A percentile compares a stretch with the other conserved stretches of the same genome.
These are phyloP conservation scores for Pongo pygmaeus DNA, from an alignment of 2,113 vertebrate genomes.

Conservation along the genomic window DNA sequence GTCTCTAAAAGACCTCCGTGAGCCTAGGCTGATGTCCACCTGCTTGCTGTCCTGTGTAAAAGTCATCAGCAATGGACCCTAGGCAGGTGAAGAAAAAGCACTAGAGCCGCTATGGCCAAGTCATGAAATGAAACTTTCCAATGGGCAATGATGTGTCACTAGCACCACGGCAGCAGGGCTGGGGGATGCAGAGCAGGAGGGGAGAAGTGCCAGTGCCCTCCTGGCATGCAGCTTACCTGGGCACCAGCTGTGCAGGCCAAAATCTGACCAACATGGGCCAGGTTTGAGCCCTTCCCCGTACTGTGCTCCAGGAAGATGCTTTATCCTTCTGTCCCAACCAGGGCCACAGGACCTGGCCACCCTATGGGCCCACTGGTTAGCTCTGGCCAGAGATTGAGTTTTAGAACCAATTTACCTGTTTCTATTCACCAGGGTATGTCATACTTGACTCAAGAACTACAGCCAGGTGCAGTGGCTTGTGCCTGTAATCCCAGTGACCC, in stretches of 20 bases:
- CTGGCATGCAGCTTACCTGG: not conserved
- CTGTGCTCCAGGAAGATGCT: not conserved
- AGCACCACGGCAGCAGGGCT: accelerated
- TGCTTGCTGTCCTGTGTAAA: not conserved
- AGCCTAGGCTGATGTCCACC: not conserved
- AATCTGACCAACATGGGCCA: too few relatives aligned
- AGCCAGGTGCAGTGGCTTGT: too few relatives aligned
- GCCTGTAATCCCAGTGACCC: too few relatives aligned
- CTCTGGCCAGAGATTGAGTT: not conserved
- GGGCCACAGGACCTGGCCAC: not conserved
- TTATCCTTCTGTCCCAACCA: not conserved
- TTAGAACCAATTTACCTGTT: not conserved
- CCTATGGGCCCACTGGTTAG: not conserved
- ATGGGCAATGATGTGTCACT: accelerated
- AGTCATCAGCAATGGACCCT: not conserved
- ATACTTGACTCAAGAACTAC: not conserved
- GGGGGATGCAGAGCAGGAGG: not conserved
- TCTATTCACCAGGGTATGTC: not conserved
- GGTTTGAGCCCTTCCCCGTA: not conserved
- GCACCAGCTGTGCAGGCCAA: not conserved
- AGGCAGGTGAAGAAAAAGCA: not conserved
- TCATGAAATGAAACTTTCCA: too few relatives aligned
- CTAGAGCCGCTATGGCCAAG: not conserved
- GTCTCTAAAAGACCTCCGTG: not conserved
- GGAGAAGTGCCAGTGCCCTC: not conserved